Evolutionary conservation across 53 echinoderm and acorn worm genomes (phyloP).

Genomic region (Holothuria scabra): DNA sequence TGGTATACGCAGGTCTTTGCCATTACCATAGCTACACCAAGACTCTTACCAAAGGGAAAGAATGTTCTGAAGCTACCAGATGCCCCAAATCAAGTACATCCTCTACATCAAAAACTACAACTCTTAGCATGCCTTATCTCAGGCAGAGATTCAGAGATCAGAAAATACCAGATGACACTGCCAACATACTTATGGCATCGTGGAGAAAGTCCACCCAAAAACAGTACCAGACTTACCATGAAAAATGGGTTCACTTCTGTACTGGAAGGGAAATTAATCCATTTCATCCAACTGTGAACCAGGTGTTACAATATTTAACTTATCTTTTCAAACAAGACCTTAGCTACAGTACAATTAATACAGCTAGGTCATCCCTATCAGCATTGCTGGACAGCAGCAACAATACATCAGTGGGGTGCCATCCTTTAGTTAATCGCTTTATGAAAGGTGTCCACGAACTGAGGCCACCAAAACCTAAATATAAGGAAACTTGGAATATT

Average conservation of each 20-base stretch:
- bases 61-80: too few relatives aligned
- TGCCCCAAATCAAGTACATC: not conserved
- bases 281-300: conserved; percentile 8
- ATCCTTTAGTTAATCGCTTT: not conserved
- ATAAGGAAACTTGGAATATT: too few relatives aligned
- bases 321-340: not conserved
- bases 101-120: not conserved
- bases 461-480: too few relatives aligned
- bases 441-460: too few relatives aligned
- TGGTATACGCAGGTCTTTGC: conserved; percentile 7
- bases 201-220: conserved; percentile 11
- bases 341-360: not conserved
- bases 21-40: conserved; percentile 8
- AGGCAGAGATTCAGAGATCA: conserved; percentile 10
- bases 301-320: conserved; percentile 29
- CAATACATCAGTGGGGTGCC: not conserved
- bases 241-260: too few relatives aligned
- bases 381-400: not conserved
- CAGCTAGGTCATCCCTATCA: not conserved
- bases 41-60: too few relatives aligned
- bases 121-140: conserved; percentile 4
- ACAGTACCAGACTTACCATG: conserved; percentile 27
- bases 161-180: conserved; percentile 16
- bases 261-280: conserved; percentile 33
- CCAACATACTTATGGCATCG: conserved; percentile 1